Percentiles rank a stretch among this genome's conserved stretches.
phyloP scores from a whole-genome alignment of 2,113 vertebrate genomes.

The Oplegnathus fasciatus region DNA sequence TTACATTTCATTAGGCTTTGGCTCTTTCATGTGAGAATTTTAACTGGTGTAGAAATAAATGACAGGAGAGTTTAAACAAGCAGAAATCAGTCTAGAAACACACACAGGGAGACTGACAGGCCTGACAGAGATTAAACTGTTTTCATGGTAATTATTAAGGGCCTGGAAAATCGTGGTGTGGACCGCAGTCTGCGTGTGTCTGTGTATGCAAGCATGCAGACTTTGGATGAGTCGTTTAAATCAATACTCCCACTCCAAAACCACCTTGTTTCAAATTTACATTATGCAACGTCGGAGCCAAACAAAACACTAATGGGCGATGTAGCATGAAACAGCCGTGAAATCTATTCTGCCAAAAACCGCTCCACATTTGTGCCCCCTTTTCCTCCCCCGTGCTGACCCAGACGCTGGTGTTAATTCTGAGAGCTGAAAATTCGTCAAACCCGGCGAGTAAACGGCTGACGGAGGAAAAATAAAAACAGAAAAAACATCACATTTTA shows the following conservation, averaged over 20 bases:
- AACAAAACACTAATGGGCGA: slow-evolving; percentile 81
- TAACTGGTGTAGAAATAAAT: slow-evolving; percentile 69
- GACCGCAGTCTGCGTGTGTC: slow-evolving; percentile 51
- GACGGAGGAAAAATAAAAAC: slow-evolving; percentile 48
- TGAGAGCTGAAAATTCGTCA: slow-evolving; percentile 41
- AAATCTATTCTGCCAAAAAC: slow-evolving; percentile 77
- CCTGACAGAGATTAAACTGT: slow-evolving; percentile 72
- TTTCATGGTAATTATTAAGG: slow-evolving; percentile 72
- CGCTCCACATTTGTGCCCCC: slow-evolving; percentile 56
- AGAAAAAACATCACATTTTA: slow-evolving; percentile 41
- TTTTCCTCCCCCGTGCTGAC: slow-evolving; percentile 54
- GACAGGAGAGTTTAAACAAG: slow-evolving; percentile 65
- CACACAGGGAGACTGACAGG: slow-evolving; percentile 63
- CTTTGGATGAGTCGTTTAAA: slow-evolving; percentile 77
- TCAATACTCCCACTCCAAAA: slow-evolving; percentile 76
- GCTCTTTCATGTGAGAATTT: slow-evolving; percentile 68
- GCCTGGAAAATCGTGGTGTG: slow-evolving; percentile 61
- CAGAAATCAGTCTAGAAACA: slow-evolving; percentile 69
- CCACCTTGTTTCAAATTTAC: slow-evolving; percentile 78
- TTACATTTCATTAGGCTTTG: slow-evolving; percentile 64
- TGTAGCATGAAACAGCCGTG: slow-evolving; percentile 84
- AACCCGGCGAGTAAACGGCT: slow-evolving; percentile 38
- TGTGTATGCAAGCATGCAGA: slow-evolving; percentile 61
- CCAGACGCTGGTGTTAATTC: slow-evolving; percentile 60
- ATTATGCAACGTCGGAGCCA: slow-evolving; percentile 77